Evolutionary conservation across 2,888 invertebrate genomes (phyloP), one percentile per base, ranked within the genome.

Genomic region (Molorchus minor): DNA sequence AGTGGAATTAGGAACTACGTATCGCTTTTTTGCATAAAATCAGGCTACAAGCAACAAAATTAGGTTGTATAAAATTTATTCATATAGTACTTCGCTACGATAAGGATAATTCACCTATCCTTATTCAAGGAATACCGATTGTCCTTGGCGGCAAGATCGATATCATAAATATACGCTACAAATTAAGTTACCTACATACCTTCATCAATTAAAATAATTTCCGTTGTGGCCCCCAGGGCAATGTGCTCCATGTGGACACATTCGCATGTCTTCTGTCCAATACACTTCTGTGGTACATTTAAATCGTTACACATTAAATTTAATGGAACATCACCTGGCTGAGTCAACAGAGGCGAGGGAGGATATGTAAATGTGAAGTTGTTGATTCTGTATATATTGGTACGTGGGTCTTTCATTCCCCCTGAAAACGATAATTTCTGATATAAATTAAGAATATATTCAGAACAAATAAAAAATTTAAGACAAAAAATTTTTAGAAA

Each of bases 331-430:
- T 90, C 88, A 0, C 78, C 76, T 0, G 83, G 83, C 75, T 94
- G 93, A 1, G 92, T 91, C 59, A 94, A 82, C 35, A 92, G 82
- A 0, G 94, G 92, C 0, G 90, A 90, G 1, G 90, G 85, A 0
- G 94, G 93, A 72, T 88, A 90, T 25, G 86, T 86, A 77, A 93
- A 89, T 5, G 91, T 88, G 15, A 90, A 85, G 49, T 92, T 89
- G 77, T 92, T 91, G 15, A 85, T 85, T 30, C 72, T 70, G 60
- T 77, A 77, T 7, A 74, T 64, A 57, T 70, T 65, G 25, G 49
- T 44, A 36, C 41, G 52, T 1, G 12, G 25, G 7, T 51, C 38
- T 25, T 51, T 51, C 25, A 51, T 8, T 16, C 4, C 5, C 7
- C 49, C 62, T 58, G 74, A 72, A 61, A 63, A 58, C 64, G 59